Percentiles rank a stretch among this genome's conserved stretches.
Conservation (phyloP, 37 sponge, comb jelly and placozoan genomes). For the Axinella damicornis region DNA sequence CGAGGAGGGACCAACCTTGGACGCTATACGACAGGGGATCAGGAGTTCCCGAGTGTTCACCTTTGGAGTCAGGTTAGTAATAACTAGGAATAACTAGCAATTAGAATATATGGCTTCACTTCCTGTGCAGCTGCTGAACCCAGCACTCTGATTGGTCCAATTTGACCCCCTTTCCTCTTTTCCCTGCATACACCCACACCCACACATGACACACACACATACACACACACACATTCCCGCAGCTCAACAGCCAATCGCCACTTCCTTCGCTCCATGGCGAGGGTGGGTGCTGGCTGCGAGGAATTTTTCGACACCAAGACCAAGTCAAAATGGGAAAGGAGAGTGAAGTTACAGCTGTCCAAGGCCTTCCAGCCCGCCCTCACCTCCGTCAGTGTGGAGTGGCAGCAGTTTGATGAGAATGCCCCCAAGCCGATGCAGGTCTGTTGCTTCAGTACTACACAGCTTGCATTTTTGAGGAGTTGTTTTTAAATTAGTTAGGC, state of each 20-base stretch:
- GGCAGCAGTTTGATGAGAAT: slow-evolving; percentile 88
- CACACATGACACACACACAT: too few species aligned
- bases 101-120: too few species aligned
- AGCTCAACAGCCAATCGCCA: slow-evolving; percentile 90
- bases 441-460: too few species aligned
- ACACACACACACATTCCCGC: too few species aligned
- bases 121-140: too few species aligned
- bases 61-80: slow-evolving; percentile 84
- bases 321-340: slow-evolving; percentile 93
- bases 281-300: slow-evolving; percentile 85
- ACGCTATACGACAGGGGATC: slow-evolving; percentile 53
- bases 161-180: too few species aligned
- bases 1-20: slow-evolving; percentile 76
- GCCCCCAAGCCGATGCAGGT: slow-evolving; percentile 75
- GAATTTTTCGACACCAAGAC: slow-evolving; percentile 90
- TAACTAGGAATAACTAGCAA: too few species aligned
- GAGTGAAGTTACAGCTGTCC: slow-evolving; percentile 79
- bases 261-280: slow-evolving; percentile 87
- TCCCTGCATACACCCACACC: too few species aligned
- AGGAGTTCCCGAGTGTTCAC: slow-evolving; percentile 68
- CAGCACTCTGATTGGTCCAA: too few species aligned
- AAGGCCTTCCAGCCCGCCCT: slow-evolving; percentile 95
- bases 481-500: too few species aligned
- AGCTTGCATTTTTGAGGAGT: too few species aligned
- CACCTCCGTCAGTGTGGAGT: slow-evolving; percentile 85